phyloP scores from a whole-genome alignment of 2,888 invertebrate species.

The Prionchulus punctatus region DNA sequence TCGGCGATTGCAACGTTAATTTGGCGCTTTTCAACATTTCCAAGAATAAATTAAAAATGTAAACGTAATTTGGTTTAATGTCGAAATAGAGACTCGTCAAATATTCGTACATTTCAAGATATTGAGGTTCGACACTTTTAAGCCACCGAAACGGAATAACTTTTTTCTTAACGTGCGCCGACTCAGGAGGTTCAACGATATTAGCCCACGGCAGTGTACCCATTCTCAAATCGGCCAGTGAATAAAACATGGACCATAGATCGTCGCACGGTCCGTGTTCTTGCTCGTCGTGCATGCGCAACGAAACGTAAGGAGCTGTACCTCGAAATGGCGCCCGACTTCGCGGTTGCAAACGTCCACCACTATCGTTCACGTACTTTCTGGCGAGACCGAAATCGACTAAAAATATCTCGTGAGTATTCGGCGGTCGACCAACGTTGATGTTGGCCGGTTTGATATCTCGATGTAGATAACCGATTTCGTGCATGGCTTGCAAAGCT shows the following conservation, averaged over 20 bases:
- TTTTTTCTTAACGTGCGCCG: too few species aligned
- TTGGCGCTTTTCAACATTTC: too few species aligned
- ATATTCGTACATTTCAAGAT: too few species aligned
- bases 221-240: constrained; percentile 21
- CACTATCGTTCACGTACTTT: constrained; percentile 16
- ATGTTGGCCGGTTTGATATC: constrained; percentile 27
- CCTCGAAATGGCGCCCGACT: constrained; percentile 24
- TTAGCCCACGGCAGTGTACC: constrained; percentile 22
- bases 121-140: too few species aligned
- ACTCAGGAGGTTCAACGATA: too few species aligned
- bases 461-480: constrained; percentile 21
- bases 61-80: too few species aligned
- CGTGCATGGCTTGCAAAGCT: constrained; percentile 20
- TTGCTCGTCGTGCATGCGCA: constrained; percentile 21
- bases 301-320: constrained; percentile 23
- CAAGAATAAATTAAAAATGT: too few species aligned
- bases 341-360: constrained; percentile 17
- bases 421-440: constrained; percentile 19
- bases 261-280: constrained; percentile 23
- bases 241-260: constrained; percentile 21
- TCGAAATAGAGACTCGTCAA: too few species aligned
- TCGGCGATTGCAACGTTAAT: too few species aligned
- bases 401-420: constrained; percentile 18
- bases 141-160: too few species aligned
- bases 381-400: constrained; percentile 25